Evolutionary conservation across 2,113 vertebrate genomes (phyloP), one percentile per base, ranked within the genome.

Genomic region (Phalacrocorax pelagicus): DNA sequence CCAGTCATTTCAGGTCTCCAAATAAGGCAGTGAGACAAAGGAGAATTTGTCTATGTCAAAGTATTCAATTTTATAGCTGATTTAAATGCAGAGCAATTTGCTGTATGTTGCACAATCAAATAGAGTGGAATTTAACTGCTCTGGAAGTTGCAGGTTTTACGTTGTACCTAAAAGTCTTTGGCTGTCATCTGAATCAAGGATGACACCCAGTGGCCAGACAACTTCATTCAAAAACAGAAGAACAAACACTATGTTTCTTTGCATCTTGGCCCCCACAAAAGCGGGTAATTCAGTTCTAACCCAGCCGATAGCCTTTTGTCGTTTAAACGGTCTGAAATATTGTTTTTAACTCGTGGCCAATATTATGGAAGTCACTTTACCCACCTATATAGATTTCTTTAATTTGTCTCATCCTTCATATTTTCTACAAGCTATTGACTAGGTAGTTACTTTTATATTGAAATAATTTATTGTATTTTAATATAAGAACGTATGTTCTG

Each of bases 201-300:
- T 97, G 98, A 98, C 98, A 98, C 98, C 98, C 98, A 98, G 98
- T 98, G 98, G 98, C 86, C 78, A 92, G 88, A 90, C 5, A 23
- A 54, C 44, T 96, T 92, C 96, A 93, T 88, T 96, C 95, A 73
- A 54, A 73, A 85, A 1, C 89, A 52, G 62, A 71, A 71, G 12
- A 32, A 26, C 42, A 42, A 44, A 30, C 59, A 3, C 12, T 69
- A 59, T 14, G 67, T 95, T 91, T 70, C 58, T 59, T 52, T 30
- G 12, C 72, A 17, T 47, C 63, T 54, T 78, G 52, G 47, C 86
- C 74, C 79, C 12, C 42, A 15, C 18, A 22, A 8, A 65, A 47
- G 11, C 5, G 16, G 58, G 17, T 77, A 92, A 74, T 96, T 95
- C 91, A 91, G 83, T 88, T 75, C 40, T 58, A 92, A 38, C 59